Evolutionary conservation across 2,113 vertebrate genomes (phyloP), one percentile per base, ranked within the genome.

Genomic region (Chloebia gouldiae): DNA sequence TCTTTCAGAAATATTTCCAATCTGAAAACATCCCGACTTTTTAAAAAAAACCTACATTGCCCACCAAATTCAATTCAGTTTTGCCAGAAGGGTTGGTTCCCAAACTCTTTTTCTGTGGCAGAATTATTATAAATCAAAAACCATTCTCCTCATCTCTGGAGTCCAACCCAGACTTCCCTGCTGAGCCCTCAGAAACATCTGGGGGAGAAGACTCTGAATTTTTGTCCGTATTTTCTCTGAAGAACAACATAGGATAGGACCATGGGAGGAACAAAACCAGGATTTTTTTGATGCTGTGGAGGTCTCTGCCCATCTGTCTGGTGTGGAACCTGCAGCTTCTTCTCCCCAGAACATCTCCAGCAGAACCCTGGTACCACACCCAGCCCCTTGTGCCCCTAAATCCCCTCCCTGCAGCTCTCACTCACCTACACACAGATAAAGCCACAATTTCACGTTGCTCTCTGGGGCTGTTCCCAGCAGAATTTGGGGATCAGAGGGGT

Each of bases 401-500:
- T 3, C 17, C 8, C 10, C 39, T 57, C 56, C 33, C 35, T 22
- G n/a, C 28, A 8, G 0, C 53, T 45, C 39, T 4, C 3, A 0
- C 24, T 22, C 60, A 23, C 9, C 23, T 42, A 42, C 12, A 1
- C 0, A 1, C 3, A 2, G 21, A 18, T 11, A 45, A 80, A 57
- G 6, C 45, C 66, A 53, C 57, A 17, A 8, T 20, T 42, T 8
- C 4, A 9, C n/a, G 39, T 69, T 61, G n/a, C 44, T 40, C 9
- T 31, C 30, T 3, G 15, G 19, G 25, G 56, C 24, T 86, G 51
- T 45, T 83, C 54, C 69, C 78, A 84, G 88, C 39, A 64, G 42
- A 23, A 30, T 73, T 3, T 27, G 37, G 68, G 73, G 18, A 57
- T 53, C 33, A 82, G 77, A 49, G 31, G 61, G 31, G 92, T 84